These are phyloP conservation scores for Globia sparganii DNA, from an alignment of 2,888 invertebrate species.

Conservation along the genomic window DNA sequence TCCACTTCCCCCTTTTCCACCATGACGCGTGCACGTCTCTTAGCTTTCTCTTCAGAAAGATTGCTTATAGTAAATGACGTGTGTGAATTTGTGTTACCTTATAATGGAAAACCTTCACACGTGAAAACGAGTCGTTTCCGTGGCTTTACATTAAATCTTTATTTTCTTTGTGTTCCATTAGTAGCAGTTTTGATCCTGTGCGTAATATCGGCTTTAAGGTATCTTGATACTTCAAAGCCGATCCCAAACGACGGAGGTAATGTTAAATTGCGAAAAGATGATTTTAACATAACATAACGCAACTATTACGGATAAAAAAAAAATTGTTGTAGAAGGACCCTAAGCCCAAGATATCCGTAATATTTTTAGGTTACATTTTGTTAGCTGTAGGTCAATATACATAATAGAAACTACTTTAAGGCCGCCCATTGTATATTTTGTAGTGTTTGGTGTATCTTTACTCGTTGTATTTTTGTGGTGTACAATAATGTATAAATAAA, in stretches of 20 bases:
- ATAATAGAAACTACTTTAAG: not conserved
- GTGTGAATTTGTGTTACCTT: not conserved
- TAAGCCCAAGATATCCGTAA: not conserved
- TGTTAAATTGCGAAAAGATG: not conserved
- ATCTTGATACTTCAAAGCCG: slow-evolving; percentile 11
- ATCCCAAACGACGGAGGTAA: not conserved
- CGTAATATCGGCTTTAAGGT: slow-evolving; percentile 11
- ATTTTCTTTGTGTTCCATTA: slow-evolving; percentile 14
- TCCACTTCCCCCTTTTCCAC: no score
- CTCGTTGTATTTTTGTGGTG: no score
- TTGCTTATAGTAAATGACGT: not conserved
- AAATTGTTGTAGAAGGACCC: not conserved
- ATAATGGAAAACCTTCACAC: slow-evolving; percentile 11
- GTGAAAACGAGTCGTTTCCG: not conserved
- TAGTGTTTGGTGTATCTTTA: no score
- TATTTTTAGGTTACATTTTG: slow-evolving; percentile 9
- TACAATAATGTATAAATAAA: no score
- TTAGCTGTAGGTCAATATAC: not conserved
- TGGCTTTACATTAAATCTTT: not conserved
- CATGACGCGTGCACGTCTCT: not conserved
- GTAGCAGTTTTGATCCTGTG: slow-evolving; percentile 13
- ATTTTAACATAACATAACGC: not conserved
- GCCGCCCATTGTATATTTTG: no score
- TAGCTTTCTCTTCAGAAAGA: slow-evolving; percentile 1
- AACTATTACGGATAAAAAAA: slow-evolving; percentile 15